Conservation (phyloP, 2,797 vertebrate species). For the Sebastolobus alascanus region DNA sequence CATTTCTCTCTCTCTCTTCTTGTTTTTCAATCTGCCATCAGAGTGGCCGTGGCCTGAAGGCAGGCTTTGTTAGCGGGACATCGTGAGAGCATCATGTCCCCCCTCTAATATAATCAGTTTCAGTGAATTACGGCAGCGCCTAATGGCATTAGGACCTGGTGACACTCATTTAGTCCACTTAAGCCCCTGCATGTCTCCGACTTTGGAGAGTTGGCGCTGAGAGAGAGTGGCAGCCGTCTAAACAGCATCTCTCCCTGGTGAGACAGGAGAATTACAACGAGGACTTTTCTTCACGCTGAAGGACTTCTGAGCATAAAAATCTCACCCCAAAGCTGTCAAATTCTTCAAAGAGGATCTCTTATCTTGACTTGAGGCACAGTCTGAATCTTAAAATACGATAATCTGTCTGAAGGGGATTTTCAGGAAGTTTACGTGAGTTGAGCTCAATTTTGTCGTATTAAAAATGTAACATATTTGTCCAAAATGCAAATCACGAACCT, state of each 20-base stretch:
- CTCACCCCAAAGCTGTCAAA: not conserved
- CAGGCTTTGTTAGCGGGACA: constrained; percentile 77
- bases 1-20: constrained; percentile 20
- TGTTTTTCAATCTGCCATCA: constrained; percentile 66
- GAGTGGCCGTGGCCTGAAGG: constrained; percentile 72
- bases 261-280: constrained; percentile 40
- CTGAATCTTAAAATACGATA: constrained; percentile 5
- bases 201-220: constrained; percentile 32
- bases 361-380: constrained; percentile 8
- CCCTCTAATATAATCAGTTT: constrained; percentile 85
- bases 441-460: constrained; percentile 1
- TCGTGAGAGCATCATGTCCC: constrained; percentile 78
- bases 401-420: constrained; percentile 22
- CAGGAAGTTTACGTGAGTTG: not conserved
- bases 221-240: constrained; percentile 40
- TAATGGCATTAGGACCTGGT: constrained; percentile 88
- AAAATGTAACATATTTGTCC: constrained; percentile 7
- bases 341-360: constrained; percentile 33
- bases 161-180: constrained; percentile 85
- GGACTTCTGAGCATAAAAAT: not conserved
- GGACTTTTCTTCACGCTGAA: not conserved
- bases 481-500: constrained; percentile 23
- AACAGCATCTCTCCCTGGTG: constrained; percentile 70
- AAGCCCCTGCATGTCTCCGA: constrained; percentile 51
- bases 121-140: constrained; percentile 79